These are phyloP conservation scores for Eulithis prunata DNA, from an alignment of 2,888 invertebrate species.

Conservation along the genomic window DNA sequence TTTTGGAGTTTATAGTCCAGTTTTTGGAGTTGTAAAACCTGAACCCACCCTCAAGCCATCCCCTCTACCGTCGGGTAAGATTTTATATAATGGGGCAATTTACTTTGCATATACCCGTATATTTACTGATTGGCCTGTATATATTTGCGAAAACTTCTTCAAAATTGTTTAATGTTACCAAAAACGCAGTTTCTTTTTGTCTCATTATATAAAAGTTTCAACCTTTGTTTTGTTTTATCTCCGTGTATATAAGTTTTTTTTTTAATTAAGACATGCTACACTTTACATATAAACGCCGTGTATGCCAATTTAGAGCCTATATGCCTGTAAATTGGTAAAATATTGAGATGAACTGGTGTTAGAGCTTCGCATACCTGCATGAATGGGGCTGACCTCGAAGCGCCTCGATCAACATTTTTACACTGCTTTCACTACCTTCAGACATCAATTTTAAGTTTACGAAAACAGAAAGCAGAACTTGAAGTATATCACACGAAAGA, in stretches of 20 bases:
- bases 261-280: background rate
- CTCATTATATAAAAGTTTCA: conserved; percentile 45
- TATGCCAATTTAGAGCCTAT: conserved; percentile 9
- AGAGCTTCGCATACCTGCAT: conserved; percentile 22
- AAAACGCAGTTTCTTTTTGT: conserved; percentile 34
- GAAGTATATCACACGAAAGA: conserved; percentile 6
- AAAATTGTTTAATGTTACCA: background rate
- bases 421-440: conserved; percentile 31
- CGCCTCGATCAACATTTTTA: conserved; percentile 23
- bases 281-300: background rate
- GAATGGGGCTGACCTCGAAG: conserved; percentile 32
- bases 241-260: background rate
- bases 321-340: conserved; percentile 13
- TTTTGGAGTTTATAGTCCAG: conserved; percentile 56
- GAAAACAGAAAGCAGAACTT: conserved; percentile 11
- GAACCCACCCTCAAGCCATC: conserved; percentile 50
- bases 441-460: conserved; percentile 1
- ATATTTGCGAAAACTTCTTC: conserved; percentile 9
- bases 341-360: conserved; percentile 8
- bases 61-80: conserved; percentile 60
- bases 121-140: conserved; percentile 24
- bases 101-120: conserved; percentile 43
- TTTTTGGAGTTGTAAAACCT: conserved; percentile 56
- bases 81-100: conserved; percentile 46
- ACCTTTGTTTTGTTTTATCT: background rate